Conservation (phyloP, 2,113 vertebrate species). For the Fulica atra region DNA sequence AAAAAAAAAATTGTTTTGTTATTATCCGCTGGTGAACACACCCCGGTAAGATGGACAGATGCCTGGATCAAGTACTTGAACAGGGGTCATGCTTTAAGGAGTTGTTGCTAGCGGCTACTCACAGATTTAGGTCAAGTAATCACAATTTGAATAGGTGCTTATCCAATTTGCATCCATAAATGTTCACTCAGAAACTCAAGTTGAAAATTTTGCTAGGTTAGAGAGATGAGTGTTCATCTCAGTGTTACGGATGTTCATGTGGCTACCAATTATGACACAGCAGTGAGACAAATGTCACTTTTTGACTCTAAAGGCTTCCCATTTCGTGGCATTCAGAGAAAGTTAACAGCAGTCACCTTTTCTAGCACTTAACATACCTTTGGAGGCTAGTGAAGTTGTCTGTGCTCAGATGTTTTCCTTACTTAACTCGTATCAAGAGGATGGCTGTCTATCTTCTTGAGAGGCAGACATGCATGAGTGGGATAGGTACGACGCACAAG, state of each 20-base stretch:
- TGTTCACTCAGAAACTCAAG: neutral
- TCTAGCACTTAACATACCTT: neutral
- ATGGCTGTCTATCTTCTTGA: neutral
- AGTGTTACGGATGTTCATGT: fast-evolving
- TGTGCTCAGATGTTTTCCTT: neutral
- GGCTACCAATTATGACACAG: neutral
- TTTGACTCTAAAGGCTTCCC: neutral
- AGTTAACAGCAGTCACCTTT: neutral
- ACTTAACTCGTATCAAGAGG: neutral
- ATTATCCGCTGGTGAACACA: neutral
- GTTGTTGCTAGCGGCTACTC: neutral
- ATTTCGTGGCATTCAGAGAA: neutral
- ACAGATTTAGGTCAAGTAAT: neutral
- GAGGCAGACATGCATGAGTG: neutral
- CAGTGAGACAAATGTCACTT: neutral
- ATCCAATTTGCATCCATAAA: neutral
- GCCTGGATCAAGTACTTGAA: fast-evolving
- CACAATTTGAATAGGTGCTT: neutral
- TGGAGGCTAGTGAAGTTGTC: neutral
- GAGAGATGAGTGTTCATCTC: neutral
- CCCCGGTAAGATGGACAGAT: neutral
- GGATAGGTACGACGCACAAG: neutral
- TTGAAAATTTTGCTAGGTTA: neutral
- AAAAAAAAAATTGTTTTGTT: too few species aligned
- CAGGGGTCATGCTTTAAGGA: neutral